Conservation (phyloP, 2,113 vertebrate genomes). For the Climacteris rufus region DNA sequence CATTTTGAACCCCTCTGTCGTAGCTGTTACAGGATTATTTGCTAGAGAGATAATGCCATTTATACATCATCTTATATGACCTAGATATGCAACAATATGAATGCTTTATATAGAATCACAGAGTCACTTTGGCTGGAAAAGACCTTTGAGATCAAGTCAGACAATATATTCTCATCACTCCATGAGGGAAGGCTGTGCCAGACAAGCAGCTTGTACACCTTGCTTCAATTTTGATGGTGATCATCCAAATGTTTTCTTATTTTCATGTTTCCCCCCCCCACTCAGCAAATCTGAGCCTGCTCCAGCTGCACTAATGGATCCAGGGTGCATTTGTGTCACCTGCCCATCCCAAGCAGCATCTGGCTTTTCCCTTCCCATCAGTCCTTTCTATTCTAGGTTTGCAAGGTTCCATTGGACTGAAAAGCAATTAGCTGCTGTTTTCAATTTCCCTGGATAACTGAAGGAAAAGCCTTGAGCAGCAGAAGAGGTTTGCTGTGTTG, state of each 20-base stretch:
- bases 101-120: not conserved
- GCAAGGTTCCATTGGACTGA: not conserved
- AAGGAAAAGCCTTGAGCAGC: not conserved
- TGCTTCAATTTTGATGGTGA: not conserved
- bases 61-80: not conserved
- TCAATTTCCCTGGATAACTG: not conserved
- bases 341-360: not conserved
- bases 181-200: not conserved
- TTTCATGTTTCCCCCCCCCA: not conserved
- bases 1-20: not conserved
- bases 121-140: not conserved
- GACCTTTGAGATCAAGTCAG: not conserved
- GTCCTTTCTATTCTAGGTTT: not conserved
- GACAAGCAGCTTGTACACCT: not conserved
- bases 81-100: not conserved
- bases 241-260: not conserved
- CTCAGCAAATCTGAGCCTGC: not conserved
- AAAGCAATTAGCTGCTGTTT: not conserved
- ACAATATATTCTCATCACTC: not conserved
- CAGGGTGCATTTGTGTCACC: not conserved
- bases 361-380: not conserved
- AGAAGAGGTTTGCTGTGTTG: not conserved
- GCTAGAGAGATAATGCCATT: not conserved
- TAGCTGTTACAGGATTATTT: not conserved
- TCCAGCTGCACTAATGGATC: not conserved